A percentile compares a stretch with the other conserved stretches of the same genome.
Evolutionary conservation across 2,888 invertebrate genomes (phyloP).

Genomic region (Selenia dentaria): DNA sequence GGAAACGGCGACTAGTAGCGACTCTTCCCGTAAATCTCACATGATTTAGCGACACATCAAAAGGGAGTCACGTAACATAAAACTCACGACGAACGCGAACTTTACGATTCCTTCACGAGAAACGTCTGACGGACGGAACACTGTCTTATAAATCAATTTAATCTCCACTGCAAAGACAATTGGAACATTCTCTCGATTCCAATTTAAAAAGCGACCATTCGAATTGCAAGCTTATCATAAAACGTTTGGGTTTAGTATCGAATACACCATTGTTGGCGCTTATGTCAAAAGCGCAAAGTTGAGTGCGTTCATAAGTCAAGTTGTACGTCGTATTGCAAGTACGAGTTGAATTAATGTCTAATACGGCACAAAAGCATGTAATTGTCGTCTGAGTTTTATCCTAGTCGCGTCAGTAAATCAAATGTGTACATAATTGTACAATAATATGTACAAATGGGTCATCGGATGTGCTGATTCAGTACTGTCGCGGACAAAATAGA

Average conservation of each 20-base stretch:
- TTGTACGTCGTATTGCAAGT: conserved; percentile 52
- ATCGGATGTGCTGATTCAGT: conserved; percentile 25
- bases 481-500: conserved; percentile 9
- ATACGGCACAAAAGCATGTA: conserved; percentile 67
- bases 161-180: conserved; percentile 73
- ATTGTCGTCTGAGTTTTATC: conserved; percentile 70
- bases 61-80: conserved; percentile 49
- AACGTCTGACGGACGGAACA: conserved; percentile 64
- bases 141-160: conserved; percentile 78
- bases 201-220: conserved; percentile 15
- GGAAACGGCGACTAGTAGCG: conserved; percentile 46
- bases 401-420: conserved; percentile 62
- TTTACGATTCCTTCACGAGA: conserved; percentile 70
- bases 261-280: conserved; percentile 23
- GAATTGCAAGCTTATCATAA: conserved; percentile 20
- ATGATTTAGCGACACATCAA: conserved; percentile 69
- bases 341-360: conserved; percentile 60
- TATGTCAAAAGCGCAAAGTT: conserved; percentile 42
- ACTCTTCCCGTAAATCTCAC: conserved; percentile 56
- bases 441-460: conserved; percentile 46
- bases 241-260: conserved; percentile 29
- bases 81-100: conserved; percentile 54
- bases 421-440: conserved; percentile 50
- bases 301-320: conserved; percentile 65
- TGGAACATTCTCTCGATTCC: conserved; percentile 45